These are phyloP conservation scores for Peromyscus leucopus DNA, from an alignment of 2,113 vertebrate species.

Conservation along the genomic window DNA sequence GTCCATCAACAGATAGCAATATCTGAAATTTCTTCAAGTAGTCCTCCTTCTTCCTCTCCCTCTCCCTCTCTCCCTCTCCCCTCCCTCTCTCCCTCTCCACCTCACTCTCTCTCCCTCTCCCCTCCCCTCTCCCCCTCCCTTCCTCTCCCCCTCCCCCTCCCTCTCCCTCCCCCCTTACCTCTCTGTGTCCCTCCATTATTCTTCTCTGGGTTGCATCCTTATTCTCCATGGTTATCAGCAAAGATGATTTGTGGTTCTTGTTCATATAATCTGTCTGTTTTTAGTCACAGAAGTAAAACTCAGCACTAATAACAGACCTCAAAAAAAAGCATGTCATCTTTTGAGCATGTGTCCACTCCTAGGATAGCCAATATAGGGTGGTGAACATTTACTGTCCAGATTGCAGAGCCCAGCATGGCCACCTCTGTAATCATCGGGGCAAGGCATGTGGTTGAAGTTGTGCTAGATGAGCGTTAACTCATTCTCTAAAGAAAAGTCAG, in stretches of 20 bases:
- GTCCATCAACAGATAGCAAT: not conserved
- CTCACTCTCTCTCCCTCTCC: rapidly evolving
- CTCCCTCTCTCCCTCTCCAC: no score
- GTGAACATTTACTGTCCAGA: not conserved
- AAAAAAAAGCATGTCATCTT: not conserved
- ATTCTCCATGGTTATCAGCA: not conserved
- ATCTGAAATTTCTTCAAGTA: constrained; percentile 1
- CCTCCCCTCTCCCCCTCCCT: no score
- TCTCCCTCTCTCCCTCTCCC: no score
- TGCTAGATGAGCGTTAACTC: not conserved
- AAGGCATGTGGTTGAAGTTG: not conserved
- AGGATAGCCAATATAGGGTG: not conserved
- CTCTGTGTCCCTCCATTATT: not conserved
- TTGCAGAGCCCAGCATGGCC: not conserved
- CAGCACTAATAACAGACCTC: not conserved
- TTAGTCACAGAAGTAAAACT: not conserved
- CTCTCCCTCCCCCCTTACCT: no score
- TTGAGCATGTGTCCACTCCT: not conserved
- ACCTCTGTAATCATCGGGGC: not conserved
- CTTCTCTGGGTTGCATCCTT: constrained; percentile 2
- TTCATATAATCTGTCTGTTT: not conserved
- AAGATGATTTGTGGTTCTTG: not conserved
- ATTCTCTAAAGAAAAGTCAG: not conserved
- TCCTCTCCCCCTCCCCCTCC: not conserved
- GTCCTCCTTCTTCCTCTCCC: not conserved